Evolutionary conservation across 2,888 invertebrate genomes (phyloP), one percentile per base, ranked within the genome.

Genomic region (Antheraea yamamai): DNA sequence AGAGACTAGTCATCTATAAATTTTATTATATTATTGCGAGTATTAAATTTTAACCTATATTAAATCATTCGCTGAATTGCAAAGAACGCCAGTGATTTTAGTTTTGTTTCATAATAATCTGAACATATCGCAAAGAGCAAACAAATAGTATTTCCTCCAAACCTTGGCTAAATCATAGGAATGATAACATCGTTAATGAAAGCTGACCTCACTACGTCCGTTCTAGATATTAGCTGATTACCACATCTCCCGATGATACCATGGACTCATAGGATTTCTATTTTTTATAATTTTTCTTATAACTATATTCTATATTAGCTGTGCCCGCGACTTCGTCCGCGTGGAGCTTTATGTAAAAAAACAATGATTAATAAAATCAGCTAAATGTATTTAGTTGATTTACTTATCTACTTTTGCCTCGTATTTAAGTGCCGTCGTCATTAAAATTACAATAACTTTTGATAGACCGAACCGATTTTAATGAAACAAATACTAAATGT

Each of bases 171-270:
- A 91, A 89, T 91, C 88, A 89, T 88, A 85, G 82, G 79, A 85
- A 84, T 87, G 90, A 90, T 92, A 92, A 89, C 87, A 87, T 84
- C 85, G 89, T 89, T 90, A 91, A 92, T 92, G 90, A 89, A 88
- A 88, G 89, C 84, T 90, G 92, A 90, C 94, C 93, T 93, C 88
- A 88, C 88, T 86, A 88, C 91, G 89, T 92, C 93, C 92, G 92
- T 90, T 89, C 89, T 82, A 91, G 86, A 88, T 92, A 84, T 82
- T 86, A 47, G n/a, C 39, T 73, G 64, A 76, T 75, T 76, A 66
- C 66, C n/a, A 73, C 72, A 71, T 72, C 47, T 72, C 10, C 39
- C n/a, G 10, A 70, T 39, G 39, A 70, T 39, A 61, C 55, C 61
- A 73, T 39, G n/a, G 16, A 61, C 14, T 61, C 61, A 73, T 20